Percentiles rank a stretch among this genome's conserved stretches.
These are phyloP conservation scores for Merops nubicus DNA, from an alignment of 2,113 vertebrate species.

Conservation along the genomic window DNA sequence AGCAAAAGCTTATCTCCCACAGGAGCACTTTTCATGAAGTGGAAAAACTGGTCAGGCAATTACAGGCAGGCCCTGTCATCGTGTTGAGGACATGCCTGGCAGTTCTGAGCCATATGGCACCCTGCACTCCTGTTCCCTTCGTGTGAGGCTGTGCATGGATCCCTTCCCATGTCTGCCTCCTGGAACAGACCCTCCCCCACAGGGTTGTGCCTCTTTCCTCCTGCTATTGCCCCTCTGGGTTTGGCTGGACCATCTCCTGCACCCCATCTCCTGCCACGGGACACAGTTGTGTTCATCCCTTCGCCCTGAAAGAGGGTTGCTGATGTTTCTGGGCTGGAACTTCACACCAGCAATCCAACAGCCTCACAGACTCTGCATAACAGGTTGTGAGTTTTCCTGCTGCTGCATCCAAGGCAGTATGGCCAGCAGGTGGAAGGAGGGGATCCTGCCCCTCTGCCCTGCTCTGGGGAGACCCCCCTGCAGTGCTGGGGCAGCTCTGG, in stretches of 20 bases:
- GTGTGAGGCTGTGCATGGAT: background rate
- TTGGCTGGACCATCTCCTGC: background rate
- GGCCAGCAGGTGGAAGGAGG: too few species aligned
- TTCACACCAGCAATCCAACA: background rate
- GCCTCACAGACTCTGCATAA: background rate
- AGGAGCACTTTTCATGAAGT: background rate
- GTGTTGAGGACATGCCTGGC: background rate
- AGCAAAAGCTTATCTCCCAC: background rate
- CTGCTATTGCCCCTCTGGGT: background rate
- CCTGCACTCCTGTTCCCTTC: background rate
- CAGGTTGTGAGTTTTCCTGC: rapidly evolving
- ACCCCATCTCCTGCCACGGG: background rate
- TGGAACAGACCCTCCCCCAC: background rate
- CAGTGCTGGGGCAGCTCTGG: background rate
- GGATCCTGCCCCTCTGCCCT: too few species aligned
- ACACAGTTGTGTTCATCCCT: background rate
- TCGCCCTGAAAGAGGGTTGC: background rate
- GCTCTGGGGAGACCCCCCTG: background rate
- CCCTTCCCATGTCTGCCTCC: background rate
- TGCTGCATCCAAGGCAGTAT: background rate
- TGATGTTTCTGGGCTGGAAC: background rate
- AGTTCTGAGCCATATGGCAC: background rate
- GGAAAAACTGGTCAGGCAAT: background rate
- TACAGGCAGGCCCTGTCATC: background rate
- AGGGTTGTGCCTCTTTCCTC: background rate